Conservation (phyloP, 2,888 invertebrate genomes). For the Aphodius granarius region DNA sequence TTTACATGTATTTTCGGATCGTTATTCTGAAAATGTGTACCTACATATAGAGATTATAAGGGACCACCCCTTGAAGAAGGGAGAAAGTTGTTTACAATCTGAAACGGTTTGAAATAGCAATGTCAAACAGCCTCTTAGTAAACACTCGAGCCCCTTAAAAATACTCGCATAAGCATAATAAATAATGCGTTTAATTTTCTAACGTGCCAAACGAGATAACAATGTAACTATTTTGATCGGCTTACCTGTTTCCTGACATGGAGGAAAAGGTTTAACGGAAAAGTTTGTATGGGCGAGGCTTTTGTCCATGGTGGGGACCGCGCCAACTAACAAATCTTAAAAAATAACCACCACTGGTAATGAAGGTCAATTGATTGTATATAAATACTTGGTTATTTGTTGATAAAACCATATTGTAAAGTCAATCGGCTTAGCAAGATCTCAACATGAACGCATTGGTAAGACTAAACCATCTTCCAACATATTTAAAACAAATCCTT, state of each 20-base stretch:
- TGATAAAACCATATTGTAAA: conserved; percentile 2
- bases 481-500: background rate
- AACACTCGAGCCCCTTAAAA: background rate
- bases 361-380: background rate
- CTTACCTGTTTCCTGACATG: background rate
- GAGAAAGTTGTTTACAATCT: too few relatives aligned
- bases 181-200: background rate
- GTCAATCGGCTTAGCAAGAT: conserved; percentile 3
- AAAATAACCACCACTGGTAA: background rate
- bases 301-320: background rate
- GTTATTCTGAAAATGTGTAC: too few relatives aligned
- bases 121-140: background rate
- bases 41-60: too few relatives aligned
- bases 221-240: background rate
- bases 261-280: background rate
- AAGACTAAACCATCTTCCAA: background rate
- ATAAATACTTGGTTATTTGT: background rate
- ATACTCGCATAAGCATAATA: background rate
- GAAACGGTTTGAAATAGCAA: background rate
- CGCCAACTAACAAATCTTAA: background rate
- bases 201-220: background rate
- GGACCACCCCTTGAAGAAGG: too few relatives aligned
- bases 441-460: conserved; percentile 12
- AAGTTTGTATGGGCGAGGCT: background rate
- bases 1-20: too few relatives aligned